Base-by-base conservation (phyloP, 1,140 invertebrate species). In the Ceratoteleas bidentatus region DNA sequence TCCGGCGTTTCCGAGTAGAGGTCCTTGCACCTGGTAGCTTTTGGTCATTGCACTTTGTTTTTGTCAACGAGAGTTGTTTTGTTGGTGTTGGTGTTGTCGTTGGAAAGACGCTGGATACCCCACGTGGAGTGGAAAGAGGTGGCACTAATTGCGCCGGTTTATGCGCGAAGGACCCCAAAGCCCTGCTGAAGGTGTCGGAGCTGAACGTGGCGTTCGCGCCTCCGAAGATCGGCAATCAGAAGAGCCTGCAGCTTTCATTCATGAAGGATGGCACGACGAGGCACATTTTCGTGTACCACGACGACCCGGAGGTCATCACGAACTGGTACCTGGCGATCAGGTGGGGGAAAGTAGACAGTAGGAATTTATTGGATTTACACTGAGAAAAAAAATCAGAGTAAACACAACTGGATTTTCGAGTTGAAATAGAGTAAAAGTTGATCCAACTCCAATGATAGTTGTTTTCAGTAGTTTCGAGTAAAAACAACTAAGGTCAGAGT, bases 301-400 rank as follows among this genome's bases (percentile, higher is more conserved):
- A 97, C 76, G 95, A 96, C 78, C 93, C 96, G 1, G 95, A 97
- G 92, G 94, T 95, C 54, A 96, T 97, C 69, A 96, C 95, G 14
- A 95, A 96, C 88, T 98, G 97, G 97, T 98, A 97, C 88, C 94
- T 95, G 89, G 96, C 96, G 14, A 97, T 98, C 70, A 91, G 97
- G 78, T 24, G 24, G 24, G 24, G 4, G 24, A 24, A 24, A 24
- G 4, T 24, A 24, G n/a, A n/a, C n/a, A n/a, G 24, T 4, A 24
- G 1, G 24, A 24, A 24, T 24, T 24, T 4, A 24, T 24, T 24
- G 24, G 24, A 24, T 24, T 1, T 24, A n/a, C n/a, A n/a, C n/a
- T n/a, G n/a, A n/a, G n/a, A n/a, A n/a, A n/a, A n/a, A n/a, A n/a
- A n/a, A n/a, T n/a, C n/a, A n/a, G n/a, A n/a, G n/a, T n/a, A n/a